Base-by-base conservation (phyloP, 1,140 invertebrate genomes). In the Lasioglossum albipes region DNA sequence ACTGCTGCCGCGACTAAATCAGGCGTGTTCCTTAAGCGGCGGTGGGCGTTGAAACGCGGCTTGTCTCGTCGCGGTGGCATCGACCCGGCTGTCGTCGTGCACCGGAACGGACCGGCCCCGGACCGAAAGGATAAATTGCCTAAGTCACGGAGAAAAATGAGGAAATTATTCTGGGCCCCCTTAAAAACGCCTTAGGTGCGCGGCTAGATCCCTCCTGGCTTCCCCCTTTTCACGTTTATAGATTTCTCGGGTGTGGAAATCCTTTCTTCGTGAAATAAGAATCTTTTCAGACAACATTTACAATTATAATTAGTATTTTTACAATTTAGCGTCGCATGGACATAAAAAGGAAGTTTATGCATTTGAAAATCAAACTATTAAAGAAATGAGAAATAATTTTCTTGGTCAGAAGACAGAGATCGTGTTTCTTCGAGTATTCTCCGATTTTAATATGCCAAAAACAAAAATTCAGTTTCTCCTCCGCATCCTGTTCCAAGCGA, bases 61-160 rank as follows among this genome's bases (percentile, higher is more conserved):
- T 62, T 71, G 67, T 69, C 79, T 76, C 62, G 52, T 81, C 41
- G 65, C 57, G 69, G 59, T 36, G 59, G 69, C 76, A n/a, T 45
- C 27, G 62, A 31, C 65, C 20, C 62, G 75, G 31, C 45, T 68
- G 64, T 85, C 67, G 62, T 61, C 78, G 70, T 13, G n/a, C 22
- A 20, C 71, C 20, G 68, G 64, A 70, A 76, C 67, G 64, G 59
- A 49, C 64, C 16, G 62, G 36, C 22, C 45, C 16, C 22, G 59
- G 45, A 79, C 83, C 62, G 67, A 79, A 80, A 79, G 85, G 66
- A 88, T 88, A 87, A 88, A 89, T 89, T 61, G 59, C 81, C 84
- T 49, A 67, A 80, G 80, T 83, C 79, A 76, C 22, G 13, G 42
- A 86, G 84, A 88, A 79, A 88, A 88, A 88, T 86, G 80, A 66